Evolutionary conservation across 2,888 invertebrate species (phyloP), one percentile per base, ranked within the genome.

Genomic region (Cantharis nigra): DNA sequence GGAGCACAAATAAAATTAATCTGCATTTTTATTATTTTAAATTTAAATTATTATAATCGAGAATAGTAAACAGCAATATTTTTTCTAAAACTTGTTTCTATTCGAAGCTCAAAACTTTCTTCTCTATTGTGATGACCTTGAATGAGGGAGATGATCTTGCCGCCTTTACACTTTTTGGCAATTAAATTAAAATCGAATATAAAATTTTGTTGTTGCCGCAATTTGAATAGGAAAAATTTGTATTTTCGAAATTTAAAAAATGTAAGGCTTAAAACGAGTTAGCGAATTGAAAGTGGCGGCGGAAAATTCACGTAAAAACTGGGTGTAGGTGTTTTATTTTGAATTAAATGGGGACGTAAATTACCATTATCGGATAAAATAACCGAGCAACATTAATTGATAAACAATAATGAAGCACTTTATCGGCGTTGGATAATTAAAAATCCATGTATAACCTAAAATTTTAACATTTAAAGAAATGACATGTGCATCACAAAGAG

Each of bases 401-500:
- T 23, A 13, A 11, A 23, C 23, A 13, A 67, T 23, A 67, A 67
- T 0, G 7, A n/a, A 49, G 7, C 26, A 26, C 2, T 23, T 67
- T 67, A 26, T 67, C n/a, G 13, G 20, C 10, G 26, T 23, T 9
- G 26, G n/a, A 23, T 67, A 67, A 67, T 23, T n/a, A 23, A 23
- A 67, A 67, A 23, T 23, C 13, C n/a, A 23, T 49, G 18, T 76
- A 79, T 79, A 79, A 79, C 78, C 78, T 79, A 74, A 74, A 79
- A 79, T 63, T 49, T 23, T 49, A 49, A 71, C 23, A 67, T 67
- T 23, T 67, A 30, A 16, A 28, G 26, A 81, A 82, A 85, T 82
- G 85, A 84, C 84, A 86, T 84, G 85, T 79, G 81, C 80, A 79
- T 75, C 82, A 85, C 85, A 88, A 88, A 88, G 87, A 88, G 88